These are phyloP conservation scores for Lamproptera curius DNA, from an alignment of 2,888 invertebrate genomes.

Conservation along the genomic window DNA sequence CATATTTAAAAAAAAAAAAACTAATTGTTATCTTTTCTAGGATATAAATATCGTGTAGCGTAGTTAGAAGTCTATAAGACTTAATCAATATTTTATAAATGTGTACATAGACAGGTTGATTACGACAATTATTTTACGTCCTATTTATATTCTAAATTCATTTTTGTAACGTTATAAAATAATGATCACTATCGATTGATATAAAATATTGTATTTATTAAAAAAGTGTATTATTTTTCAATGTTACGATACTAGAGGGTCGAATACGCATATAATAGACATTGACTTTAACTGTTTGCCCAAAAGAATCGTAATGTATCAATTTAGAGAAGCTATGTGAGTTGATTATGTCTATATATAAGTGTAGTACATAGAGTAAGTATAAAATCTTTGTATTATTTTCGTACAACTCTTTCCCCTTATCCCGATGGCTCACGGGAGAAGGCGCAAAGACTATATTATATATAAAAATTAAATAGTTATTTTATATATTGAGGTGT, in stretches of 20 bases:
- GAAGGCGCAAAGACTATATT: slow-evolving; percentile 35
- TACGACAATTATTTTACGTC: background rate
- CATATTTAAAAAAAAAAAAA: slow-evolving; percentile 6
- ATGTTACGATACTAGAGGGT: no score
- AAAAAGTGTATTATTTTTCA: no score
- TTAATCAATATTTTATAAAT: slow-evolving; percentile 16
- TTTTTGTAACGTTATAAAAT: no score
- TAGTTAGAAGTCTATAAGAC: slow-evolving; percentile 21
- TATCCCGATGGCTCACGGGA: slow-evolving; percentile 51
- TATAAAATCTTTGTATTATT: slow-evolving; percentile 40
- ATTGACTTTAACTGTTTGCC: background rate
- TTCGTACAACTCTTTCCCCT: slow-evolving; percentile 42
- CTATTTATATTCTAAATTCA: no score
- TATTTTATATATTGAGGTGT: slow-evolving; percentile 29
- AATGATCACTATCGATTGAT: no score
- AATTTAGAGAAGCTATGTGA: background rate
- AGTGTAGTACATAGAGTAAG: slow-evolving; percentile 10
- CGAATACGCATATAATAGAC: no score
- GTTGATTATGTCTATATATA: slow-evolving; percentile 7
- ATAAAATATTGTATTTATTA: no score
- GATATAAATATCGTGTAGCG: slow-evolving; percentile 18
- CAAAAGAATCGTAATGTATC: slow-evolving; percentile 6
- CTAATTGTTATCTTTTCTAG: slow-evolving; percentile 17
- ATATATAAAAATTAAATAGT: slow-evolving; percentile 4
- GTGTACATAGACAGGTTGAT: slow-evolving; percentile 15